Evolutionary conservation across 2,113 vertebrate genomes (phyloP), one percentile per base, ranked within the genome.

Genomic region (Benitochromis conjunctus): DNA sequence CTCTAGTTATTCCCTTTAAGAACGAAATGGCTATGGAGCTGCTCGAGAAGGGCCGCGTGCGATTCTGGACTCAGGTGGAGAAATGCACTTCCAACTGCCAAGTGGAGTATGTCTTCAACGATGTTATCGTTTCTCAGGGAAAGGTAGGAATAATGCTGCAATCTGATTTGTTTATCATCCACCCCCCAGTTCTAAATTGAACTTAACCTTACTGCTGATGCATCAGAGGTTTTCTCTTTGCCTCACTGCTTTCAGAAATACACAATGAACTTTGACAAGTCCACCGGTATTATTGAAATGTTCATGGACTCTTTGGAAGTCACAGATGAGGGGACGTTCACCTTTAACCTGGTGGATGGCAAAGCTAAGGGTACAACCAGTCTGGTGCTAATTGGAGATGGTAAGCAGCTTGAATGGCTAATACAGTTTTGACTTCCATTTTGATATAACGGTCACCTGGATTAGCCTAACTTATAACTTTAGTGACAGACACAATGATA

Each of bases 281-380:
- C 95, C 74, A 97, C 97, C 0, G 98, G 99, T 55, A 96, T 99
- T 83, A 94, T 99, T 82, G 98, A 99, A 93, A 97, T 99, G 98
- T 97, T 97, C 90, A 99, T 99, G 98, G 98, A 99, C 86, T 98
- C 95, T 34, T 95, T 99, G 53, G 97, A 97, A 87, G 96, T 98
- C 66, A 97, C 96, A 1, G 98, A 99, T 89, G 98, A 99, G 94
- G 99, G 99, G 77, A 99, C 98, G 0, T 99, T 97, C 46, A 99
- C 98, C 38, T 99, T 99, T 92, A 97, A 99, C 86, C 94, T 99
- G 84, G 97, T 99, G 58, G 99, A 99, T 85, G 98, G 99, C 74
- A 99, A 97, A 94, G 98, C 98, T 51, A 98, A 97, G 41, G 98
- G 97, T 9, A 97, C 98, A 7, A 99, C 98, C 81, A 99, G 98